phyloP scores from a whole-genome alignment of 2,888 invertebrate genomes.

The Urechis unicinctus region DNA sequence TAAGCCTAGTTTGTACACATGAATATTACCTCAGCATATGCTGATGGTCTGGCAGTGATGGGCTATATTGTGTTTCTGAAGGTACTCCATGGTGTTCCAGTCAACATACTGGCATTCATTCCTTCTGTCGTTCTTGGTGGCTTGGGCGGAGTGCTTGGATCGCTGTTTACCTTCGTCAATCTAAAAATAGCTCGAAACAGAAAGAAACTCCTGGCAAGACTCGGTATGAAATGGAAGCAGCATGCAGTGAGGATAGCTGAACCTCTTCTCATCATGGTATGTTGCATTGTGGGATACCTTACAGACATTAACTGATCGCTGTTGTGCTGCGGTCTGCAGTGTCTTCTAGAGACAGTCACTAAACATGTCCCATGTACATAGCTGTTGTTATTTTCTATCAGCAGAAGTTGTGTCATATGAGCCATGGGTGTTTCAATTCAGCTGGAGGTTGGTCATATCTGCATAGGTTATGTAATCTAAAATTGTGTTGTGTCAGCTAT shows the following conservation, averaged over 20 bases:
- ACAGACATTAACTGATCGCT: too few species aligned
- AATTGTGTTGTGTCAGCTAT: too few species aligned
- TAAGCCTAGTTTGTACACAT: neutral
- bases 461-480: too few species aligned
- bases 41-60: neutral
- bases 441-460: too few species aligned
- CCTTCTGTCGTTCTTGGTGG: slow-evolving; percentile 47
- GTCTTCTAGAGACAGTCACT: too few species aligned
- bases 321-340: too few species aligned
- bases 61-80: neutral
- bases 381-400: too few species aligned
- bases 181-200: slow-evolving; percentile 45
- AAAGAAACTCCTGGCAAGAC: slow-evolving; percentile 34
- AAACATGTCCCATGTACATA: too few species aligned
- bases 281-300: too few species aligned
- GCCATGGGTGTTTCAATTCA: too few species aligned
- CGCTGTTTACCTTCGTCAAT: slow-evolving; percentile 48
- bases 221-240: slow-evolving; percentile 29
- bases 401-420: too few species aligned
- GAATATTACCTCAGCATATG: neutral
- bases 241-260: slow-evolving; percentile 5
- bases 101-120: slow-evolving; percentile 46
- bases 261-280: slow-evolving; percentile 14
- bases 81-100: slow-evolving; percentile 2
- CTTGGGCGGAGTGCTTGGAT: slow-evolving; percentile 47